phyloP scores from a whole-genome alignment of 2,797 vertebrate genomes.

The Rhinoraja longicauda region DNA sequence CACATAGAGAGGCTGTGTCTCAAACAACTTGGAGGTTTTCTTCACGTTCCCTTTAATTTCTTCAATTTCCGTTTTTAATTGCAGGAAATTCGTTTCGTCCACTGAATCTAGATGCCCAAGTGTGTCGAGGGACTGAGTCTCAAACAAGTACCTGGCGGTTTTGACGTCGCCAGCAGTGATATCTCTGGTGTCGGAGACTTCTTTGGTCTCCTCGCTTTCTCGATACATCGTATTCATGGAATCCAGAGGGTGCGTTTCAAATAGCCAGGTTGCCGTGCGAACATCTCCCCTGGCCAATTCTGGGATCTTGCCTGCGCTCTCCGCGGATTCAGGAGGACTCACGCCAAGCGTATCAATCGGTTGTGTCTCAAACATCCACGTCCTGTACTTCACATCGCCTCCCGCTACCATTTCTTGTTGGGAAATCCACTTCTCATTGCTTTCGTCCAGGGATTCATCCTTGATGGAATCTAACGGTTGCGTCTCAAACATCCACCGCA shows the following conservation, averaged over 20 bases:
- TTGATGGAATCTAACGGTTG: slow-evolving; percentile 72
- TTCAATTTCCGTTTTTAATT: slow-evolving; percentile 71
- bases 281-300: slow-evolving; percentile 70
- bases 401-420: slow-evolving; percentile 71
- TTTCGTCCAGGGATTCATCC: slow-evolving; percentile 58
- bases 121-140: slow-evolving; percentile 70
- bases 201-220: slow-evolving; percentile 61
- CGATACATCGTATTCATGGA: slow-evolving; percentile 67
- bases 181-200: slow-evolving; percentile 54
- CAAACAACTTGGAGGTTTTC: slow-evolving; percentile 73
- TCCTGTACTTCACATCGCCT: slow-evolving; percentile 71
- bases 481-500: slow-evolving; percentile 81
- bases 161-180: slow-evolving; percentile 72
- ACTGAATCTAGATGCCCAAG: slow-evolving; percentile 70
- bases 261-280: slow-evolving; percentile 64
- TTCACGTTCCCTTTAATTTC: slow-evolving; percentile 74
- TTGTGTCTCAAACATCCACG: slow-evolving; percentile 83
- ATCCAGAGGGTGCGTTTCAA: slow-evolving; percentile 76
- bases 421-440: slow-evolving; percentile 54
- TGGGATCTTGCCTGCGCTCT: slow-evolving; percentile 62
- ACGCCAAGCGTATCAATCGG: slow-evolving; percentile 58
- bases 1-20: slow-evolving; percentile 74
- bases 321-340: slow-evolving; percentile 48
- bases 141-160: slow-evolving; percentile 74
- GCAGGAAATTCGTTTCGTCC: slow-evolving; percentile 70